A percentile compares a stretch with the other conserved stretches of the same genome.
Conservation (phyloP, 2,113 vertebrate genomes). For the Boleophthalmus pectinirostris region DNA sequence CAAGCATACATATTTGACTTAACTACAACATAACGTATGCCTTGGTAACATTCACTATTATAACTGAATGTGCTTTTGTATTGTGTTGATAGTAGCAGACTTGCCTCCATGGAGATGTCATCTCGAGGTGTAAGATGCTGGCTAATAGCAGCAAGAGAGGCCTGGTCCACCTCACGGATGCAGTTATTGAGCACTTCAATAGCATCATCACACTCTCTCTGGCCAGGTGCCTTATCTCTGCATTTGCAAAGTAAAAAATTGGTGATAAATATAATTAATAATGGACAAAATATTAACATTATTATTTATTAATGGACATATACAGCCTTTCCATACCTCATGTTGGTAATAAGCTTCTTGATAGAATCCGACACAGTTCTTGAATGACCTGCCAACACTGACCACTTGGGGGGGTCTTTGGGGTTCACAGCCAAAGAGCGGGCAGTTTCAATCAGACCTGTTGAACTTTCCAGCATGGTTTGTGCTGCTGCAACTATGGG, state of each 20-base stretch:
- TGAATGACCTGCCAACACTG: slow-evolving; percentile 91
- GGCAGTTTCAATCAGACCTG: slow-evolving; percentile 92
- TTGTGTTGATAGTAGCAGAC: neutral
- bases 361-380: slow-evolving; percentile 97
- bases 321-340: slow-evolving; percentile 80
- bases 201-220: slow-evolving; percentile 93
- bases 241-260: slow-evolving; percentile 1
- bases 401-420: slow-evolving; percentile 95
- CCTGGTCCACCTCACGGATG: slow-evolving; percentile 94
- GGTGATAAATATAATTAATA: neutral
- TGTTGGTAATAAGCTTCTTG: slow-evolving; percentile 97
- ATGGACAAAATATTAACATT: neutral
- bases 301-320: neutral
- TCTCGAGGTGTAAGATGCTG: slow-evolving; percentile 92
- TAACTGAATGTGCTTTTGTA: neutral
- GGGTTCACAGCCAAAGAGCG: slow-evolving; percentile 95
- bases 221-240: slow-evolving; percentile 97
- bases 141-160: slow-evolving; percentile 93
- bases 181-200: slow-evolving; percentile 91
- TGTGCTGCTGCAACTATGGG: slow-evolving; percentile 89
- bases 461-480: slow-evolving; percentile 94
- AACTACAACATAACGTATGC: too few relatives aligned
- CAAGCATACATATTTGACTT: neutral
- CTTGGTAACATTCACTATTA: too few relatives aligned
- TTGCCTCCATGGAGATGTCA: slow-evolving; percentile 96